Evolutionary conservation across 1,140 invertebrate species (phyloP).

Genomic region (Pseudachorutes palmiensis): DNA sequence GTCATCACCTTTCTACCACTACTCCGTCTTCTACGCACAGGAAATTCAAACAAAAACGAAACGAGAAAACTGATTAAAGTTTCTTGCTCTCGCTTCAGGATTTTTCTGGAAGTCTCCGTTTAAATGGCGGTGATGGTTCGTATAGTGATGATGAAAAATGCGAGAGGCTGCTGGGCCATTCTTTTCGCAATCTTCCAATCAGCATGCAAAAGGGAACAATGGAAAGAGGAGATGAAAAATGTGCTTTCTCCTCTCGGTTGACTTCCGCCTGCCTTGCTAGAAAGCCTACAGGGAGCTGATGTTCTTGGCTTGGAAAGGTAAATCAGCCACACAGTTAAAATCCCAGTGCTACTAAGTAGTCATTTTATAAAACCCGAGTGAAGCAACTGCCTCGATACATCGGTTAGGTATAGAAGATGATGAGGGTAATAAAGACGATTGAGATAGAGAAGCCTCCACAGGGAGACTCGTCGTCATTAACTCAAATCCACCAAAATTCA

Average conservation of each 20-base stretch:
- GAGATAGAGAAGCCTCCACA: background rate
- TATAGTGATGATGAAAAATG: too few relatives aligned
- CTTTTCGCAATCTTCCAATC: background rate
- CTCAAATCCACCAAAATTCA: too few relatives aligned
- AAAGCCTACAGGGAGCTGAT: too few relatives aligned
- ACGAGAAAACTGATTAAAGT: conserved; percentile 5
- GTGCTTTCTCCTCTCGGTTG: too few relatives aligned
- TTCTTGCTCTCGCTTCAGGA: background rate
- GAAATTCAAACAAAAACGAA: too few relatives aligned
- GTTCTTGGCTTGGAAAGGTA: background rate
- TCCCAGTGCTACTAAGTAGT: background rate
- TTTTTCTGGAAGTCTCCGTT: too few relatives aligned
- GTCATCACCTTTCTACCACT: background rate
- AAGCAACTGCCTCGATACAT: background rate
- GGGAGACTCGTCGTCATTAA: too few relatives aligned
- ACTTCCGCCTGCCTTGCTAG: too few relatives aligned
- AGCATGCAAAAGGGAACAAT: too few relatives aligned
- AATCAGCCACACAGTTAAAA: background rate
- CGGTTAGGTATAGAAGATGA: background rate
- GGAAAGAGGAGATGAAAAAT: too few relatives aligned
- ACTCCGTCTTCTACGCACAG: background rate
- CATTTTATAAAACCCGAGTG: background rate
- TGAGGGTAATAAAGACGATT: background rate
- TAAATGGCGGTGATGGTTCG: too few relatives aligned
- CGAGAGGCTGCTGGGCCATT: background rate